Conservation (phyloP, 2,113 vertebrate species). For the Burhinus oedicnemus region DNA sequence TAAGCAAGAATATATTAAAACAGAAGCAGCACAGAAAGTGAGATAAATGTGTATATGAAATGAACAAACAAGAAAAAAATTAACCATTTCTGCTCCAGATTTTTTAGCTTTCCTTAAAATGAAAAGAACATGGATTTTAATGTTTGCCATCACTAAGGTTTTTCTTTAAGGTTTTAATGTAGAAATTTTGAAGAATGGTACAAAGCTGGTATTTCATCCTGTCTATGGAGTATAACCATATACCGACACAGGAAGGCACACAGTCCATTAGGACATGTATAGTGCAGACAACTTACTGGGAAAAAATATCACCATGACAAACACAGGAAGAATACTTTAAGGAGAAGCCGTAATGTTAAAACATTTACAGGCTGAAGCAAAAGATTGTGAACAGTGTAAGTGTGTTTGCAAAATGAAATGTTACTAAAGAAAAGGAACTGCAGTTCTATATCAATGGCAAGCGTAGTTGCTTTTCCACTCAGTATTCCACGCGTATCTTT, state of each 20-base stretch:
- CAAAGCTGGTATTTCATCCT: not conserved
- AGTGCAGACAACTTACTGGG: not conserved
- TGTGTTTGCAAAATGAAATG: slow-evolving; percentile 26
- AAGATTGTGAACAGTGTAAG: slow-evolving; percentile 22
- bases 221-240: not conserved
- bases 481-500: slow-evolving; percentile 71
- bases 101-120: slow-evolving; percentile 38
- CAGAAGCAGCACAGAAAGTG: slow-evolving; percentile 61
- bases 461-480: slow-evolving; percentile 85
- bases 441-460: slow-evolving; percentile 94
- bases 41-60: slow-evolving; percentile 13
- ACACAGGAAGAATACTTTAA: slow-evolving; percentile 20
- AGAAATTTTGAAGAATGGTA: not conserved
- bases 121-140: not conserved
- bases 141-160: not conserved
- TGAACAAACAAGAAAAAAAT: slow-evolving; percentile 32
- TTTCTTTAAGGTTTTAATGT: not conserved
- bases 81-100: not conserved
- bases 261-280: not conserved
- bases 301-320: not conserved
- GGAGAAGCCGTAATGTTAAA: slow-evolving; percentile 35
- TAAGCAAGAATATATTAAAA: slow-evolving; percentile 64
- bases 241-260: not conserved
- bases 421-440: slow-evolving; percentile 58
- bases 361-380: slow-evolving; percentile 49